Base-by-base conservation (phyloP, 1,140 invertebrate species). In the Anoplophora glabripennis region DNA sequence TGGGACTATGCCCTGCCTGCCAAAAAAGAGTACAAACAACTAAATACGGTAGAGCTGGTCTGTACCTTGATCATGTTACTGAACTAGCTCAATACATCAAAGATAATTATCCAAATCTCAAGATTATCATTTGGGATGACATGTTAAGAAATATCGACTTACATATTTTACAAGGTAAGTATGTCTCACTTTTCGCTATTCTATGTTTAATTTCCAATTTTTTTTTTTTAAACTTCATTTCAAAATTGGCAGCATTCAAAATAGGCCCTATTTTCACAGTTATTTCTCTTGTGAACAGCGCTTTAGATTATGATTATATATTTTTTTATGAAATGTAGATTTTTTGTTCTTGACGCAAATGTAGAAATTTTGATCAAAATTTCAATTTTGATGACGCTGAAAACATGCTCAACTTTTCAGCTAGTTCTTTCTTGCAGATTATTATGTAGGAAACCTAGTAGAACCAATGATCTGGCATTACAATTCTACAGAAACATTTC, bases 111-210 rank as follows among this genome's bases (percentile, higher is more conserved):
- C 83, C 86, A 0, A 77, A 80, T 12, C 76, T 92, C 14, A 86
- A 81, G 42, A 83, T 90, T 14, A 84, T 98, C 4, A 87, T 97
- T 67, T 97, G 95, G 95, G 93, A 97, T 70, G 95, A 98, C 72
- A 96, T 97, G 91, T 70, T 96, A 35, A 79, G 92, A 28, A 80
- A 84, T 15, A 86, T 93, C 37, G 70, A 71, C 48, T 35, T 53
- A 18, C 57, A 58, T 48, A 48, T 67, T 17, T 57, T 72, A 48
- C 65, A 69, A 65, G 66, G 70, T 71, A 62, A 28, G 17, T 55
- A 18, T 8, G 5, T 10, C 5, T 18, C 38, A 14, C 7, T 40
- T 53, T 36, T 12, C 5, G 2, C 21, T 28, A 28, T 28, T n/a
- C n/a, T 28, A 28, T 28, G 21, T 28, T 3, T 3, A 28, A n/a